Base-by-base conservation (phyloP, 2,797 vertebrate genomes). In the Dendrocincla fuliginosa region DNA sequence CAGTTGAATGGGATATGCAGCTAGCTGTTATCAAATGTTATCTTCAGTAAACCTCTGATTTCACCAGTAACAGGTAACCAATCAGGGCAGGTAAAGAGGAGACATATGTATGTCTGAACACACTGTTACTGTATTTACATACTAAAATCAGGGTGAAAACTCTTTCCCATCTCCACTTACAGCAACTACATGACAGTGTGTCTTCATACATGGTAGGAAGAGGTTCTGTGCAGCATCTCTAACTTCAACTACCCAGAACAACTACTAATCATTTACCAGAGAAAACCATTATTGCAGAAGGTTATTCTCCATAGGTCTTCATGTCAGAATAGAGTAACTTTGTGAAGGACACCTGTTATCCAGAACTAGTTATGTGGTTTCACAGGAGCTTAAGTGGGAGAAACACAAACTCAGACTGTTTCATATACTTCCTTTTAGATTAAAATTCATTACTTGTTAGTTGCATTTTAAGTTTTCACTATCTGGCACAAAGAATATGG, bases 151-250 rank as follows among this genome's bases (percentile, higher is more conserved):
- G 33, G 52, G 39, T 70, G 71, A 79, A 82, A 90, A 83, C 39
- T 80, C 42, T 81, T 67, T 84, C 35, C 30, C 11, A 28, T 64
- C 35, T 71, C 27, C 19, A 46, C 35, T n/a, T 49, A 80, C 37
- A 59, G 47, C 18, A 33, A 37, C 32, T 27, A 18, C 19, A 13
- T 8, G 32, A 59, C 0, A 0, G 22, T 13, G 39, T 10, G 25
- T 71, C 59, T 74, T 46, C 25, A 0, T 63, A 75, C 1, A 0
- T 13, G 49, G 5, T 0, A 0, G 2, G 1, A 63, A 71, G 56
- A 90, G 18, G 44, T 68, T 46, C 52, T 71, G 33, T 32, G 37
- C 83, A 25, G 25, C 39, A 75, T 41, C 52, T 53, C 49, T 56
- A 78, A 86, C 41, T 74, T 59, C 49, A 42, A 68, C 46, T 42